A percentile compares a stretch with the other conserved stretches of the same genome.
phyloP scores from a whole-genome alignment of 2,888 invertebrate genomes.

The Eremobia ochroleuca region DNA sequence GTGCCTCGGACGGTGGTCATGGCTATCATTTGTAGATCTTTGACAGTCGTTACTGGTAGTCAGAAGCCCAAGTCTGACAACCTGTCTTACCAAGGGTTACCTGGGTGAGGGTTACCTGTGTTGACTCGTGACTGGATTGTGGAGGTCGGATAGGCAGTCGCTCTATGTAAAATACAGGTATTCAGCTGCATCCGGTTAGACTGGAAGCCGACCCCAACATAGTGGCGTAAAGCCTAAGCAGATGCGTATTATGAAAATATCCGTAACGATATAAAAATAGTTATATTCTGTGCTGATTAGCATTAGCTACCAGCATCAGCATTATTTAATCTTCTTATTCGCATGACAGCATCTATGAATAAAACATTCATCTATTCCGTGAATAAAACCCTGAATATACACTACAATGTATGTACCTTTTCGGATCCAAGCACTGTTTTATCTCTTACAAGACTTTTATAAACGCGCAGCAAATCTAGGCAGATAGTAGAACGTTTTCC shows the following conservation, averaged over 20 bases:
- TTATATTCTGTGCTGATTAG: neutral
- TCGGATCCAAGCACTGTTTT: slow-evolving; percentile 39
- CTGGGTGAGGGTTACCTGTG: too few relatives aligned
- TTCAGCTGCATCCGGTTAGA: neutral
- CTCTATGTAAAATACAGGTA: neutral
- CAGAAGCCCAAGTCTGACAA: neutral
- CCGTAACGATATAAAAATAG: neutral
- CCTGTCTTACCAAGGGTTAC: too few relatives aligned
- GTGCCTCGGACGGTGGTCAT: neutral
- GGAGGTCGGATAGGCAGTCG: neutral
- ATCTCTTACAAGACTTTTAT: slow-evolving; percentile 45
- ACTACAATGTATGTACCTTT: slow-evolving; percentile 20
- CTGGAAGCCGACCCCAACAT: neutral
- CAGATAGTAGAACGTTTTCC: slow-evolving; percentile 50
- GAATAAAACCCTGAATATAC: slow-evolving; percentile 9
- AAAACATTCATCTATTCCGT: too few relatives aligned
- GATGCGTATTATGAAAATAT: neutral
- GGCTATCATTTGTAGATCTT: neutral
- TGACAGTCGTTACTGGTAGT: neutral
- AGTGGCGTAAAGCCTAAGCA: neutral
- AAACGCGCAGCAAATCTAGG: slow-evolving; percentile 38
- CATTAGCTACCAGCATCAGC: neutral
- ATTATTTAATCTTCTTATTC: slow-evolving; percentile 15
- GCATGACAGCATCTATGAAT: slow-evolving; percentile 13
- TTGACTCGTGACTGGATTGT: neutral